These are phyloP conservation scores for Dusona sp. DNA, from an alignment of 2,888 invertebrate genomes.

Conservation along the genomic window DNA sequence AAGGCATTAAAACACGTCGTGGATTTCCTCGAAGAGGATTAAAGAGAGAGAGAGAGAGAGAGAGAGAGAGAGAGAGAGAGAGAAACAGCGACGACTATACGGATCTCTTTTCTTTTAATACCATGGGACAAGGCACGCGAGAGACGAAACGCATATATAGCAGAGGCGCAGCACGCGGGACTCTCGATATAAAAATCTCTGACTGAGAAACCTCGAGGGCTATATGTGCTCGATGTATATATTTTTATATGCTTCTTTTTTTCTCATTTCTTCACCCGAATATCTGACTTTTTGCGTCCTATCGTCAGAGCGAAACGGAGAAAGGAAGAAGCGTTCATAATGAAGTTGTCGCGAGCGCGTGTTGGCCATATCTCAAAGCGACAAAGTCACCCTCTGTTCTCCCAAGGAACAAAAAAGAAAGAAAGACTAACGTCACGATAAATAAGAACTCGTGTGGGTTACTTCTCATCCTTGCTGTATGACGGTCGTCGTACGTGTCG, in stretches of 20 bases:
- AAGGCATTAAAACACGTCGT: constrained; percentile 64
- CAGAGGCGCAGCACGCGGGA: constrained; percentile 32
- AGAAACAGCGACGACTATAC: constrained; percentile 36
- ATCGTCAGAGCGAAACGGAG: constrained; percentile 11
- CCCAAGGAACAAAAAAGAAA: background rate
- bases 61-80: constrained; percentile 33
- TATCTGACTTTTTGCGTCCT: constrained; percentile 28
- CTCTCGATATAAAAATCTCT: constrained; percentile 57
- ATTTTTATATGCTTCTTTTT: constrained; percentile 23
- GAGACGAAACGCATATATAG: constrained; percentile 41
- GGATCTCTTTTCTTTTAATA: constrained; percentile 73
- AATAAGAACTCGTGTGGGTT: constrained; percentile 48
- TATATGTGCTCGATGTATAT: constrained; percentile 16
- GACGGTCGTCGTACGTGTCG: constrained; percentile 23
- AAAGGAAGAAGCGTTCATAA: constrained; percentile 68
- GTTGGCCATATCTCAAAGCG: constrained; percentile 76
- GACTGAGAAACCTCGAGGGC: constrained; percentile 31
- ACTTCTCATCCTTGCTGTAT: constrained; percentile 14
- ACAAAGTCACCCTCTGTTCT: constrained; percentile 73
- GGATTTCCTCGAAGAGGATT: constrained; percentile 72
- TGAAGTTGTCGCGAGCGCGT: constrained; percentile 78
- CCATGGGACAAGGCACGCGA: constrained; percentile 47
- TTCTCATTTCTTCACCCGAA: constrained; percentile 21
- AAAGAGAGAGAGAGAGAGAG: constrained; percentile 58
- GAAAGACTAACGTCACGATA: constrained; percentile 37